phyloP scores from a whole-genome alignment of 2,113 vertebrate species.

The Hemichromis elongatus region DNA sequence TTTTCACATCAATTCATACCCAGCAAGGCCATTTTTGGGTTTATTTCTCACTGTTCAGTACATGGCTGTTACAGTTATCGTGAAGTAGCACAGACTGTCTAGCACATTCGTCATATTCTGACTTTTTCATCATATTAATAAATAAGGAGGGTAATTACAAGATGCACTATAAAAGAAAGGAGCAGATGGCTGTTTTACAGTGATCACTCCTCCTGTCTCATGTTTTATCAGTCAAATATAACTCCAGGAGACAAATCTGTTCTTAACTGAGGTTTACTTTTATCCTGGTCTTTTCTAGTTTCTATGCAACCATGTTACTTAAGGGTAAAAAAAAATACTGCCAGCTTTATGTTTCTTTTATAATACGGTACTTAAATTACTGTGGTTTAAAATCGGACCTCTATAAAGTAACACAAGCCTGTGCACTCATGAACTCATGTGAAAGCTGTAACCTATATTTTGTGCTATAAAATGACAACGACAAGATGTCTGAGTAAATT shows the following conservation, averaged over 20 bases:
- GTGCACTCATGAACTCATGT: background rate
- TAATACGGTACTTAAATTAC: background rate
- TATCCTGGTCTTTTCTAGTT: background rate
- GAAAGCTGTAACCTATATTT: background rate
- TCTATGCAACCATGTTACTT: background rate
- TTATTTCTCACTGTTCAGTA: background rate
- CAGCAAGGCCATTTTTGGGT: background rate
- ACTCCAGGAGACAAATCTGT: background rate
- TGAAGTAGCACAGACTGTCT: background rate
- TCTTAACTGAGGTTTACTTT: background rate
- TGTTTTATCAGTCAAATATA: constrained; percentile 7
- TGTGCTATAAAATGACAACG: background rate
- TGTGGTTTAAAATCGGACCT: background rate
- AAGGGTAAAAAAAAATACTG: background rate
- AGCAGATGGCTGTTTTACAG: constrained; percentile 15
- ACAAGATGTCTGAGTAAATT: background rate
- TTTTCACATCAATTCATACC: background rate
- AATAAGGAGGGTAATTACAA: constrained; percentile 5
- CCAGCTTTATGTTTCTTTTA: background rate
- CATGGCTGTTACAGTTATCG: background rate
- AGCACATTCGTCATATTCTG: background rate
- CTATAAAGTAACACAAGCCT: background rate
- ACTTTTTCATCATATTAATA: constrained; percentile 9
- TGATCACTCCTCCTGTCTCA: background rate
- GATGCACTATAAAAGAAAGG: background rate